These are phyloP conservation scores for Laupala kohalensis DNA, from an alignment of 1,140 invertebrate species.

Conservation along the genomic window DNA sequence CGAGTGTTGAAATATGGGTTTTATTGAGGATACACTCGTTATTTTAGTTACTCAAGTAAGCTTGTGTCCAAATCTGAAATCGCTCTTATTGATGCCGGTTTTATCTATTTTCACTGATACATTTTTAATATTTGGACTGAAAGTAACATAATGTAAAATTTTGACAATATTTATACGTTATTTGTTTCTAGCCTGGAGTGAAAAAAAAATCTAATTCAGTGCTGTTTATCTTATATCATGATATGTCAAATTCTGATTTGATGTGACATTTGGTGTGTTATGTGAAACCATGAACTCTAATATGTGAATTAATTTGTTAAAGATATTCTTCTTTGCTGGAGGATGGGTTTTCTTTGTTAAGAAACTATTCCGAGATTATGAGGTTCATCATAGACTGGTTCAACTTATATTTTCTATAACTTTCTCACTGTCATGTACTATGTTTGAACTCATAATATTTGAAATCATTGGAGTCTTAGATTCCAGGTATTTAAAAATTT, in stretches of 20 bases:
- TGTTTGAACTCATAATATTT: slow-evolving; percentile 99
- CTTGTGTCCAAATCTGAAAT: neutral
- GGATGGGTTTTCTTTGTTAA: slow-evolving; percentile 99
- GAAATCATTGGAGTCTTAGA: slow-evolving; percentile 93
- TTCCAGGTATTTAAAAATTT: slow-evolving; percentile 41
- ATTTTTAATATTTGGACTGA: no score
- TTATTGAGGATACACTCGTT: slow-evolving; percentile 51
- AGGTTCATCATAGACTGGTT: slow-evolving; percentile 87
- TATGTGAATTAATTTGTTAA: no score
- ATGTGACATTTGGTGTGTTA: no score
- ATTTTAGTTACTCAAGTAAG: slow-evolving; percentile 37
- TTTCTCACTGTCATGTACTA: slow-evolving; percentile 93
- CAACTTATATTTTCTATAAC: slow-evolving; percentile 94
- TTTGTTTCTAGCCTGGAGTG: no score
- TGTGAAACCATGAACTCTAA: no score
- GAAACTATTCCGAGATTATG: slow-evolving; percentile 95
- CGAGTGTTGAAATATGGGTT: slow-evolving; percentile 36
- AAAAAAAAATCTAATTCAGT: no score
- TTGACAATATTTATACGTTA: no score
- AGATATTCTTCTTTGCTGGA: slow-evolving; percentile 89
- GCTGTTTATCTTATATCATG: no score
- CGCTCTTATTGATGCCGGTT: neutral
- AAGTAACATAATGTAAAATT: no score
- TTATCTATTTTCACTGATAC: no score
- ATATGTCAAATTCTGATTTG: no score